These are phyloP conservation scores for Zapornia atra DNA, from an alignment of 2,113 vertebrate species.

Conservation along the genomic window DNA sequence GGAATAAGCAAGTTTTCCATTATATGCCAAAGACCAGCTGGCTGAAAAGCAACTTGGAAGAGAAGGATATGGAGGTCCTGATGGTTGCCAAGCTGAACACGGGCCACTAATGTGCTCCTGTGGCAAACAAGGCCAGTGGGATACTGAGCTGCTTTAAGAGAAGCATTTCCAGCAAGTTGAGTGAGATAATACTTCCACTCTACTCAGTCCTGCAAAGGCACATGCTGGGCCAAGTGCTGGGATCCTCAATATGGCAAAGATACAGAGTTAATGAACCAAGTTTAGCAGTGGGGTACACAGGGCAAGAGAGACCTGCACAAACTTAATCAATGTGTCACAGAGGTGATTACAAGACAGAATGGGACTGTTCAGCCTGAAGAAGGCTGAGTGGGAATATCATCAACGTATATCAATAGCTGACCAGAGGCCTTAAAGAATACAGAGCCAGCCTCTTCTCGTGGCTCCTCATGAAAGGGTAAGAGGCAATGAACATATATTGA, in stretches of 20 bases:
- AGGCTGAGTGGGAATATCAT: not conserved
- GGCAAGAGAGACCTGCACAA: not conserved
- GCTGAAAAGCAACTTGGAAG: not conserved
- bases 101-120: not conserved
- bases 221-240: not conserved
- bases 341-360: not conserved
- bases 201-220: not conserved
- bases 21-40: not conserved
- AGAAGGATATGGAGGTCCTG: not conserved
- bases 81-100: not conserved
- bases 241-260: not conserved
- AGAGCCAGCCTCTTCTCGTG: not conserved
- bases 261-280: not conserved
- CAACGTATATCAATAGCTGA: not conserved
- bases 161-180: fast-evolving
- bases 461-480: not conserved
- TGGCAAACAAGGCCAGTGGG: not conserved
- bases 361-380: not conserved
- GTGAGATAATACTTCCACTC: not conserved
- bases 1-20: not conserved
- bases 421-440: not conserved
- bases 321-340: not conserved
- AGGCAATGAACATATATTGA: not conserved
- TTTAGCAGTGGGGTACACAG: not conserved
- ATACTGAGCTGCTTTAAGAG: not conserved